A percentile compares a stretch with the other conserved stretches of the same genome.
These are phyloP conservation scores for Ips typographus DNA, from an alignment of 1,140 invertebrate species.

Conservation along the genomic window DNA sequence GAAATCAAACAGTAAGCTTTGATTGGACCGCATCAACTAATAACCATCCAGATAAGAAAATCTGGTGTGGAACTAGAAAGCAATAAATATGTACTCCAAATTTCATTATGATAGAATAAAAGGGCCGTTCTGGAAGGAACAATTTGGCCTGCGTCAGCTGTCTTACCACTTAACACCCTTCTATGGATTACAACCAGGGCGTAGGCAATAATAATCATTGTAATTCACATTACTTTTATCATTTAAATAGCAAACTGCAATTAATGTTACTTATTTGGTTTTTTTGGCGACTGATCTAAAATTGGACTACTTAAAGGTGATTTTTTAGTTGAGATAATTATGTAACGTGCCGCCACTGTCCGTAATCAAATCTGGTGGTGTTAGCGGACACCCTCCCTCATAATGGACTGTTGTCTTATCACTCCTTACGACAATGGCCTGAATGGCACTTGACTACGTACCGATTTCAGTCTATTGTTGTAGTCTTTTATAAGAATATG, in stretches of 20 bases:
- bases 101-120: slow-evolving; percentile 28
- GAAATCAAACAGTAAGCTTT: too few species aligned
- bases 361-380: not conserved
- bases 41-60: too few species aligned
- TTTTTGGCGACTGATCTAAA: too few species aligned
- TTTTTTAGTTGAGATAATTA: not conserved
- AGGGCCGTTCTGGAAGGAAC: slow-evolving; percentile 19
- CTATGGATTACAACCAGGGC: not conserved
- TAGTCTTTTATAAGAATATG: slow-evolving; percentile 4
- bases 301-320: too few species aligned
- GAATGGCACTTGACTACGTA: slow-evolving; percentile 2
- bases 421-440: slow-evolving; percentile 1
- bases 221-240: too few species aligned
- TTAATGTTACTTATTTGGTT: too few species aligned
- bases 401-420: slow-evolving; percentile 6
- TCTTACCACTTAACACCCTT: slow-evolving; percentile 32
- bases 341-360: not conserved
- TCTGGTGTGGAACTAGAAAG: too few species aligned
- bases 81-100: not conserved
- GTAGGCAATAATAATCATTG: not conserved
- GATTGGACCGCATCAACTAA: too few species aligned
- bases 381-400: not conserved
- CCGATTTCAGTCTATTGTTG: slow-evolving; percentile 4
- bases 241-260: too few species aligned
- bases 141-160: slow-evolving; percentile 34